Conservation (phyloP, 2,888 invertebrate species). For the Polymixis flavicincta region DNA sequence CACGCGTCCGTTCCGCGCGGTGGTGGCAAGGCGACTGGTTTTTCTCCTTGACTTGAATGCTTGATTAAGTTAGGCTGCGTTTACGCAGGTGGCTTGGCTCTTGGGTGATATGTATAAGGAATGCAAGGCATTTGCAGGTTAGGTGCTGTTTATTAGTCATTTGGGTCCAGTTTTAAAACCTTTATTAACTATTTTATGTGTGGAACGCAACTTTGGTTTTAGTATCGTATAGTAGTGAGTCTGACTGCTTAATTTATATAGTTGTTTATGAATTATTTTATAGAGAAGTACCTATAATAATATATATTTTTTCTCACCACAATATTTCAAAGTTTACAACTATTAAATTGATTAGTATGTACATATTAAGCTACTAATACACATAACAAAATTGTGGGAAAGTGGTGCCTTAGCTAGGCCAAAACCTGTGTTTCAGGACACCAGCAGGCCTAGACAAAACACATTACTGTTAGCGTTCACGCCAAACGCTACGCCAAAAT, state of each 20-base stretch:
- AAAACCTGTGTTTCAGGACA: too few species aligned
- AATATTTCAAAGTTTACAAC: too few species aligned
- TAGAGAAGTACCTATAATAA: too few species aligned
- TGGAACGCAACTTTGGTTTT: neutral
- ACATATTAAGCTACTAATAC: too few species aligned
- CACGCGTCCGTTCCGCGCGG: slow-evolving; percentile 66
- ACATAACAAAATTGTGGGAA: too few species aligned
- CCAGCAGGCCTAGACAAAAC: too few species aligned
- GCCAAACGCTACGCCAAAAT: too few species aligned
- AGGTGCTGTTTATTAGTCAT: slow-evolving; percentile 22
- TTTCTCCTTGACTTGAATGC: slow-evolving; percentile 68
- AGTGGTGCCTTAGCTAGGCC: too few species aligned
- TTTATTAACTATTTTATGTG: slow-evolving; percentile 13
- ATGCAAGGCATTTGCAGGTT: slow-evolving; percentile 40
- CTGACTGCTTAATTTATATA: neutral
- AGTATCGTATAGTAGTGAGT: neutral
- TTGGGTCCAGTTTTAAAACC: slow-evolving; percentile 30
- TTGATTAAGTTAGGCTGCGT: slow-evolving; percentile 76
- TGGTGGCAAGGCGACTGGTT: slow-evolving; percentile 72
- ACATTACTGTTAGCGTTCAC: too few species aligned
- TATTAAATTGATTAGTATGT: too few species aligned
- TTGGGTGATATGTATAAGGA: slow-evolving; percentile 51
- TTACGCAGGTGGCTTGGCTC: slow-evolving; percentile 69
- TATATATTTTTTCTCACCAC: too few species aligned
- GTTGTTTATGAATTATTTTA: neutral